A percentile compares a stretch with the other conserved stretches of the same genome.
These are phyloP conservation scores for Diaphora mendica DNA, from an alignment of 2,888 invertebrate genomes.

Conservation along the genomic window DNA sequence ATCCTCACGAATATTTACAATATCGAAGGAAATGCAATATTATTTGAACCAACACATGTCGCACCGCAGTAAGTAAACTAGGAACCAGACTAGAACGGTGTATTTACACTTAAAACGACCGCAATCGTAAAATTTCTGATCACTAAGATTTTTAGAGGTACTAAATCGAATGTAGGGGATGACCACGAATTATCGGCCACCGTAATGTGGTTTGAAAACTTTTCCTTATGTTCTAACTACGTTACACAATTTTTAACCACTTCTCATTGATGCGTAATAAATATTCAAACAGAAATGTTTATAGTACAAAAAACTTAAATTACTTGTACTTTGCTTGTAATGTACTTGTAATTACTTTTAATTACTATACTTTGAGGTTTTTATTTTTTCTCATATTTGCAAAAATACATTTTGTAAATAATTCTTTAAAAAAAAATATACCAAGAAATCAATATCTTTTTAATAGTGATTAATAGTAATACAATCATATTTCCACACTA, in stretches of 20 bases:
- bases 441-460: no score
- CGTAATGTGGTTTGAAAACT: conserved; percentile 15
- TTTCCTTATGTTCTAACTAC: not conserved
- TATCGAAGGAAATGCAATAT: conserved; percentile 23
- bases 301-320: no score
- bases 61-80: conserved; percentile 34
- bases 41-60: conserved; percentile 37
- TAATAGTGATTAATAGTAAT: no score
- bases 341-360: no score
- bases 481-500: not conserved
- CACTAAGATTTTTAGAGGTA: conserved; percentile 43
- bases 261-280: not conserved
- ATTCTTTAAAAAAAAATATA: not conserved
- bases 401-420: no score
- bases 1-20: not conserved
- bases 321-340: no score
- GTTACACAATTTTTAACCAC: not conserved
- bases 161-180: conserved; percentile 32
- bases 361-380: no score
- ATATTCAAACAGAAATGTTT: not conserved
- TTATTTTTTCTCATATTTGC: no score
- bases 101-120: conserved; percentile 42
- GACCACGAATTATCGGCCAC: conserved; percentile 26
- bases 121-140: conserved; percentile 46
- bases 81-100: conserved; percentile 34